Base-by-base conservation (phyloP, 2,113 vertebrate species). In the Talpa occidentalis region DNA sequence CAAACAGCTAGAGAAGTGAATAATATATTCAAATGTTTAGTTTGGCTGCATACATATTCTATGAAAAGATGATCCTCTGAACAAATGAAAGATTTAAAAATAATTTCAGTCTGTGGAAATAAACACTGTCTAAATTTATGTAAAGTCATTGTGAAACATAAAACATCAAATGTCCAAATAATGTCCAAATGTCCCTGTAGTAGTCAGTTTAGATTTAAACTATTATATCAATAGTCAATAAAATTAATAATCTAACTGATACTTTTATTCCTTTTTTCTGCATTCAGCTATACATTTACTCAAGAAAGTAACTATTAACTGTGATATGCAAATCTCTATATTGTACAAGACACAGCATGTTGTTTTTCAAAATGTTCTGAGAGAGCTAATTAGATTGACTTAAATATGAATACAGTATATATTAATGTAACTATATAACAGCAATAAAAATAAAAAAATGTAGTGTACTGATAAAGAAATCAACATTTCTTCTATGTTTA, bases 81-180 rank as follows among this genome's bases (percentile, higher is more conserved):
- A 95, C 12, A 60, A 88, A 92, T 54, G 35, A 91, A 54, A 73
- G 88, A 81, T 21, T 94, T n/a, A 49, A 59, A 95, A 88, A 67
- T 77, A 73, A 79, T 86, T 83, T 92, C 1, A 60, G 7, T 69
- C 74, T 93, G 30, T 40, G 30, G 6, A 90, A 74, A 82, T n/a
- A 64, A 84, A 56, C 3, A 47, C 1, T 49, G 2, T 49, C 35
- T 90, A 90, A 88, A 87, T 80, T 87, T 69, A 87, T 49, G 22
- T 7, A 79, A 91, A 79, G 22, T 24, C 22, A 40, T 59, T 32
- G 9, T 66, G 26, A 90, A 76, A 87, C n/a, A 84, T 9, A 82
- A 92, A 80, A 60, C 74, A 59, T 64, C 44, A 52, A 94, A 42
- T 95, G n/a, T 76, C 9, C 30, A 82, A 92, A 87, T 77, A 89